Percentiles rank a stretch among this genome's conserved stretches.
Evolutionary conservation across 1,140 invertebrate species (phyloP).

Genomic region (Lepeophtheirus salmonis): DNA sequence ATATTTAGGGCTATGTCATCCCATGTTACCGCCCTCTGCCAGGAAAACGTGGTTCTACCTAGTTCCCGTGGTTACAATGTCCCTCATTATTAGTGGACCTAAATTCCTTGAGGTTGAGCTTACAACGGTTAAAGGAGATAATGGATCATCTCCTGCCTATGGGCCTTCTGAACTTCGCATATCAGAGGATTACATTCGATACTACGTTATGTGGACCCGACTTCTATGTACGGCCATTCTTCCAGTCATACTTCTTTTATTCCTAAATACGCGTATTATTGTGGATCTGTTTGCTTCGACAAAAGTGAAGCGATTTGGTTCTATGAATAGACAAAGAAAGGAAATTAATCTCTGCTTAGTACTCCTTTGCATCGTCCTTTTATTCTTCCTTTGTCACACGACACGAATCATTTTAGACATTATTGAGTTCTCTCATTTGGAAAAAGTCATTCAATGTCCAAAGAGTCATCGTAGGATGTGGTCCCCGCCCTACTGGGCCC

Average conservation of each 20-base stretch:
- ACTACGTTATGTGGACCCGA: constrained; percentile 12
- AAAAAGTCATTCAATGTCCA: constrained; percentile 9
- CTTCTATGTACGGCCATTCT: constrained; percentile 2
- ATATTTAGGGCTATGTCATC: constrained; percentile 12
- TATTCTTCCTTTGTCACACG: constrained; percentile 11
- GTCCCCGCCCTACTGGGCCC: not conserved
- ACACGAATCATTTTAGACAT: constrained; percentile 7
- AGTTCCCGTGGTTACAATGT: not conserved
- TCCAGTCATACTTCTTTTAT: constrained; percentile 3
- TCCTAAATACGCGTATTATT: constrained; percentile 11
- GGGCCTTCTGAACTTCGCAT: not conserved
- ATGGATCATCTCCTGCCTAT: not conserved
- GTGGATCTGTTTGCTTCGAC: not conserved
- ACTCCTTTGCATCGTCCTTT: constrained; percentile 13
- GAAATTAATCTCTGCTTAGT: constrained; percentile 11
- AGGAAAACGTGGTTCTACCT: constrained; percentile 13
- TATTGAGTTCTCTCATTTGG: constrained; percentile 13
- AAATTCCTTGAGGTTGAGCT: constrained; percentile 13
- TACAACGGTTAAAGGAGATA: not conserved
- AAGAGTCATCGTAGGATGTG: not conserved
- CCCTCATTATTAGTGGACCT: constrained; percentile 1
- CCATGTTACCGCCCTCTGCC: not conserved
- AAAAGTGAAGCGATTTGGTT: constrained; percentile 4
- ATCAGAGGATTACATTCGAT: constrained; percentile 1
- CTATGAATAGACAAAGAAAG: not conserved